A percentile compares a stretch with the other conserved stretches of the same genome.
Conservation (phyloP, 1,140 invertebrate genomes). For the Bombus breviceps region DNA sequence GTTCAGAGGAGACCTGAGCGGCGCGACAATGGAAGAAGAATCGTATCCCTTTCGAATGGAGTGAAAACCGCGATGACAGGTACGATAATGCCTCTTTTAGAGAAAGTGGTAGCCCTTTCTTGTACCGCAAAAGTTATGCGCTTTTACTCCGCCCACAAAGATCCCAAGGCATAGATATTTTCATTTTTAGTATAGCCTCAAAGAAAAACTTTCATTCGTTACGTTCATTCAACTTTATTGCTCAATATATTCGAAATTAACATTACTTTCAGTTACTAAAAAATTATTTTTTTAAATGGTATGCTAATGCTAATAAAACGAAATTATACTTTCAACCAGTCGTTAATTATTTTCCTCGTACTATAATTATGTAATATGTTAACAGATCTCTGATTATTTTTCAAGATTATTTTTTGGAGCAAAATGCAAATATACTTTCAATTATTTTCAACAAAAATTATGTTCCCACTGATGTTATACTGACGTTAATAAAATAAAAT, state of each 20-base stretch:
- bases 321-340: too few relatives aligned
- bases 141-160: background rate
- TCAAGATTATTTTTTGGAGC: too few relatives aligned
- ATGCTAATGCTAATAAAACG: background rate
- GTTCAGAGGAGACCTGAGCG: conserved; percentile 24
- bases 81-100: conserved; percentile 51
- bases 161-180: background rate
- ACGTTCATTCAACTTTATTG: background rate
- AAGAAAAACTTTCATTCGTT: background rate
- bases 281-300: background rate
- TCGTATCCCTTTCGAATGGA: conserved; percentile 40
- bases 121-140: conserved; percentile 13
- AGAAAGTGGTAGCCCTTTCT: conserved; percentile 22
- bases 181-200: too few relatives aligned
- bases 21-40: conserved; percentile 51
- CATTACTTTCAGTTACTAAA: rapidly evolving
- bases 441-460: too few relatives aligned
- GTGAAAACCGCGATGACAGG: conserved; percentile 39
- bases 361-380: background rate
- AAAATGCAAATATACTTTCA: too few relatives aligned
- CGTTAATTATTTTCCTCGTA: background rate
- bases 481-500: background rate
- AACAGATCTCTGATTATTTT: background rate
- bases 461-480: too few relatives aligned
- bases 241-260: too few relatives aligned